A percentile compares a stretch with the other conserved stretches of the same genome.
phyloP scores from a whole-genome alignment of 2,888 invertebrate species.

The Cryptosula pallasiana region DNA sequence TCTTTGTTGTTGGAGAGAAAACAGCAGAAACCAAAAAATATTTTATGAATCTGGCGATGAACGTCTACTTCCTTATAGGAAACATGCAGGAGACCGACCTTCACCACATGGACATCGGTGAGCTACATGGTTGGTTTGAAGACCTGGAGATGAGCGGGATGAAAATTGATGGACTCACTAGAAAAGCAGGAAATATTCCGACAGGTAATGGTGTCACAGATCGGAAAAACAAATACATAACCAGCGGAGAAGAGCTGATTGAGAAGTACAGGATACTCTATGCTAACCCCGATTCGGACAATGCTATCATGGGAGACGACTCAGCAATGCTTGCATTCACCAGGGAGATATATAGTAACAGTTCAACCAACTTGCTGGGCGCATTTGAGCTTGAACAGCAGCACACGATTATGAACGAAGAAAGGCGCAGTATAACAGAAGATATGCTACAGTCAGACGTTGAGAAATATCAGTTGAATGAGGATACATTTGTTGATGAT shows the following conservation, averaged over 20 bases:
- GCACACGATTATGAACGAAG: neutral
- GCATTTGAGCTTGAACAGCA: neutral
- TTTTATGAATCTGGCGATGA: neutral
- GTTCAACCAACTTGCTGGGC: neutral
- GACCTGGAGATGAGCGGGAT: constrained; percentile 4
- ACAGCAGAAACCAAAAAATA: neutral
- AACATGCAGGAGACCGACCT: neutral
- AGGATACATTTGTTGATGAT: neutral
- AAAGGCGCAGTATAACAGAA: neutral
- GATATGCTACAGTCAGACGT: neutral
- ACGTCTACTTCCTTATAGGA: neutral
- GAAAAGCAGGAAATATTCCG: neutral
- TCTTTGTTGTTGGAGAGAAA: constrained; percentile 2
- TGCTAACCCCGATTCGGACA: neutral
- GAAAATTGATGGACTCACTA: neutral
- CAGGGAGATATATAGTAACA: neutral
- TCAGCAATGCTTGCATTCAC: constrained; percentile 7
- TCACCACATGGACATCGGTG: neutral
- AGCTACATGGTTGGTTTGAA: constrained; percentile 2
- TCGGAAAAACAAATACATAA: constrained; percentile 1
- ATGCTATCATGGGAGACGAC: neutral
- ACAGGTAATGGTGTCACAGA: constrained; percentile 2
- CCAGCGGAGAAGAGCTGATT: neutral
- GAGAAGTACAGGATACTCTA: neutral
- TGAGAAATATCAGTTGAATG: constrained; percentile 3